phyloP scores from a whole-genome alignment of 2,888 invertebrate species.

The Melanophora roralis region DNA sequence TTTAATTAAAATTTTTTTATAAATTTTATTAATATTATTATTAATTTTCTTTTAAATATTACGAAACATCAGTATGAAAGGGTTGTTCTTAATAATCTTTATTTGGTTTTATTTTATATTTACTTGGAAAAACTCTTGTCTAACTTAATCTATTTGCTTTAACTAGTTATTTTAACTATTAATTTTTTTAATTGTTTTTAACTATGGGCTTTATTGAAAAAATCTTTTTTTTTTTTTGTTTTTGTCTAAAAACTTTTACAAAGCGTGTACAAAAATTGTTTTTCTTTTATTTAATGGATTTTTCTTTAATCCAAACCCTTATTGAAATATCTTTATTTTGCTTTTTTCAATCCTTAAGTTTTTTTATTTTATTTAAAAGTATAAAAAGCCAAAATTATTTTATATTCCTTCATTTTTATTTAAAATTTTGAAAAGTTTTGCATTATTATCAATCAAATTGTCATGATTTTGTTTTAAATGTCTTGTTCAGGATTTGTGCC shows the following conservation, averaged over 20 bases:
- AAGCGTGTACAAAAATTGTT: conserved; percentile 55
- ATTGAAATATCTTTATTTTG: no score
- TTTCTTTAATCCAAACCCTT: no score
- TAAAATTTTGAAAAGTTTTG: conserved; percentile 7
- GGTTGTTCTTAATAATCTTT: background rate
- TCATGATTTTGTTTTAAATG: conserved; percentile 36
- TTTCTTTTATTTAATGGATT: background rate
- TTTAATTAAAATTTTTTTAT: background rate
- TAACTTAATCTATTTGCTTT: no score
- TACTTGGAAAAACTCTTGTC: background rate
- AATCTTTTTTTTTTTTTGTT: background rate
- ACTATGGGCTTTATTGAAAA: conserved; percentile 15
- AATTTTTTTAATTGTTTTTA: conserved; percentile 7
- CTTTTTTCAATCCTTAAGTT: background rate
- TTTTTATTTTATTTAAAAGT: conserved; percentile 49
- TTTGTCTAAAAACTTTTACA: conserved; percentile 28
- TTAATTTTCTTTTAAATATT: background rate
- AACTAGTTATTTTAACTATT: conserved; percentile 13
- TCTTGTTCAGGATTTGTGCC: conserved; percentile 24
- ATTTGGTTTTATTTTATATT: background rate
- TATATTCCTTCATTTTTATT: background rate
- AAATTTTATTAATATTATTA: background rate
- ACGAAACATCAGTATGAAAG: background rate
- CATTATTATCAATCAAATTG: conserved; percentile 57
- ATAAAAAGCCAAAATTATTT: conserved; percentile 51